These are phyloP conservation scores for Thymelicus sylvestris DNA, from an alignment of 2,888 invertebrate species.

Conservation along the genomic window DNA sequence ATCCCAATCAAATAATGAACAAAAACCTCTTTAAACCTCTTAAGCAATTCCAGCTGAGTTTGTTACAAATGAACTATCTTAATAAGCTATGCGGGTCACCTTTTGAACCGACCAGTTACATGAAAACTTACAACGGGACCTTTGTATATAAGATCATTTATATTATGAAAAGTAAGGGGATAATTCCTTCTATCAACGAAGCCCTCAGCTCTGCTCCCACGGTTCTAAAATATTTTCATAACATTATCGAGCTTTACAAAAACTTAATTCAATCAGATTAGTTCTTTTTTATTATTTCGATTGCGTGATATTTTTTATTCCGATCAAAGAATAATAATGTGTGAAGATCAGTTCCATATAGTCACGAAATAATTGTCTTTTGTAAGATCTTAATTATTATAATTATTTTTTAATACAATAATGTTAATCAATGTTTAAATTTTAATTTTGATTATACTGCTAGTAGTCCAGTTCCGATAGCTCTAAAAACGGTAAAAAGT, in stretches of 20 bases:
- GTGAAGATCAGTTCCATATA: too few species aligned
- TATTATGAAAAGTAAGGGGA: background rate
- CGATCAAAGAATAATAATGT: too few species aligned
- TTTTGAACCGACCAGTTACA: slow-evolving; percentile 46
- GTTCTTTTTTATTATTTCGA: background rate
- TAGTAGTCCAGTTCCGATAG: too few species aligned
- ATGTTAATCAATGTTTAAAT: too few species aligned
- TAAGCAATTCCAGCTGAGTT: slow-evolving; percentile 49
- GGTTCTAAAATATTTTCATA: background rate
- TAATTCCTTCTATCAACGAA: background rate
- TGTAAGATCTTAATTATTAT: too few species aligned
- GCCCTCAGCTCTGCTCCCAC: background rate
- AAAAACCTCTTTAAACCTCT: background rate
- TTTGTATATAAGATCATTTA: slow-evolving; percentile 50
- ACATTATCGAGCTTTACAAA: background rate
- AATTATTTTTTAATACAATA: too few species aligned
- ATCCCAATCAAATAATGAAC: slow-evolving; percentile 39
- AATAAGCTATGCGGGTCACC: slow-evolving; percentile 55
- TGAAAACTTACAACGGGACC: slow-evolving; percentile 52
- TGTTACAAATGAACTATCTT: slow-evolving; percentile 53
- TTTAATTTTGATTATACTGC: too few species aligned
- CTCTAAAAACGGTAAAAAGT: too few species aligned
- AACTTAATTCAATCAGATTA: background rate
- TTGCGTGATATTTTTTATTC: too few species aligned
- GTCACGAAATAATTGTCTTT: too few species aligned